Percentiles rank a stretch among this genome's conserved stretches.
phyloP scores from a whole-genome alignment of 2,888 invertebrate species.

The Machimus rusticus region DNA sequence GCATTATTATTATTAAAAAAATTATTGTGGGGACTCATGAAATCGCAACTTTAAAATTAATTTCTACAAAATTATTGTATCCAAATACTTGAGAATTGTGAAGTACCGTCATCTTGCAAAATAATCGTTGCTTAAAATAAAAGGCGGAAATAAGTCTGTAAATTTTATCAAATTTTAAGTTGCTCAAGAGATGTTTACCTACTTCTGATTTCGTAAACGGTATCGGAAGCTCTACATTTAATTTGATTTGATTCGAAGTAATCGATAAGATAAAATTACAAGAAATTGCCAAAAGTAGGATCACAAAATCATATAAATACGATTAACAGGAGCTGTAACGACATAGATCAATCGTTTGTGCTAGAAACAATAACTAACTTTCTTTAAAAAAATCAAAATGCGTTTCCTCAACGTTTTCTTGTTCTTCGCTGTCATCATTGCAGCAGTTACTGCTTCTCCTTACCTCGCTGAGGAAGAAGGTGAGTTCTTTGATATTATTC shows the following conservation, averaged over 20 bases:
- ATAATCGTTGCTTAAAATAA: neutral
- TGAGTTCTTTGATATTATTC: neutral
- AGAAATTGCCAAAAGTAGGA: neutral
- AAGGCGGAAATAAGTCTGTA: neutral
- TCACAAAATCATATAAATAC: neutral
- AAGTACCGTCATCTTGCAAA: neutral
- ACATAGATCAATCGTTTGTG: neutral
- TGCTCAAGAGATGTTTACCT: neutral
- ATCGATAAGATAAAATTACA: neutral
- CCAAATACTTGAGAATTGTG: neutral
- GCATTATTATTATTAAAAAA: no score
- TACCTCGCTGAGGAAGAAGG: neutral
- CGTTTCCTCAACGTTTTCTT: constrained; percentile 20
- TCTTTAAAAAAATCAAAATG: neutral
- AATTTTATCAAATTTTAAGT: neutral
- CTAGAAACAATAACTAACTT: neutral
- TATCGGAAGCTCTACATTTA: neutral
- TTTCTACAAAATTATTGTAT: neutral
- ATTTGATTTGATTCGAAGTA: neutral
- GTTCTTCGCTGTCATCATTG: neutral
- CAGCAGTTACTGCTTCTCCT: neutral
- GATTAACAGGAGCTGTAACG: neutral
- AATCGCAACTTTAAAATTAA: neutral
- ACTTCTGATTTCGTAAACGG: neutral
- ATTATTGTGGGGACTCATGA: neutral